These are phyloP conservation scores for Lanius ludovicianus DNA, from an alignment of 2,113 vertebrate genomes.

Conservation along the genomic window DNA sequence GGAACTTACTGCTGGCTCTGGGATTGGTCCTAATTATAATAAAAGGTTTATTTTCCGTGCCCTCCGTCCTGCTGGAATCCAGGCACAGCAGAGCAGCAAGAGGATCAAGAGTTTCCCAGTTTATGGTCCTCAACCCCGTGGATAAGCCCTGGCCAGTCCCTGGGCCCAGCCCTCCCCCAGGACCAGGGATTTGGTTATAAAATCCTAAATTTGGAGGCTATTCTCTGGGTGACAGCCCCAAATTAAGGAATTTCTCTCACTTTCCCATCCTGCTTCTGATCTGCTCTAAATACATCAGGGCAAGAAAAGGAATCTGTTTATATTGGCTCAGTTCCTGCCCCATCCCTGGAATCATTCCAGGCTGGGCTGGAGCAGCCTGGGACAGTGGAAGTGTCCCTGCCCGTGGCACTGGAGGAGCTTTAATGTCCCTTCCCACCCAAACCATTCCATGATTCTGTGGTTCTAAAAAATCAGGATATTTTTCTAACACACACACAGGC, in stretches of 20 bases:
- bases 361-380: background rate
- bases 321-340: background rate
- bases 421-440: background rate
- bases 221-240: background rate
- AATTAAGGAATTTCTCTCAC: background rate
- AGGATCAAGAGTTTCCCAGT: background rate
- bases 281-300: background rate
- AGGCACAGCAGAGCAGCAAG: background rate
- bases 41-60: background rate
- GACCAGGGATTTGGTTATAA: background rate
- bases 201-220: background rate
- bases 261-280: background rate
- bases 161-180: background rate
- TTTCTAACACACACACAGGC: background rate
- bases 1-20: background rate
- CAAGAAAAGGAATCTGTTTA: background rate
- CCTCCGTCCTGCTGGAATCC: background rate
- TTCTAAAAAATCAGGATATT: accelerated
- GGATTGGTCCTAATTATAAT: background rate
- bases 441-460: background rate
- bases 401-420: background rate
- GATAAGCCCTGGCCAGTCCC: background rate
- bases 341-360: background rate
- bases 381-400: background rate
- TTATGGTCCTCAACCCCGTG: background rate